Evolutionary conservation across 2,888 invertebrate genomes (phyloP).

Genomic region (Nomada fucata): DNA sequence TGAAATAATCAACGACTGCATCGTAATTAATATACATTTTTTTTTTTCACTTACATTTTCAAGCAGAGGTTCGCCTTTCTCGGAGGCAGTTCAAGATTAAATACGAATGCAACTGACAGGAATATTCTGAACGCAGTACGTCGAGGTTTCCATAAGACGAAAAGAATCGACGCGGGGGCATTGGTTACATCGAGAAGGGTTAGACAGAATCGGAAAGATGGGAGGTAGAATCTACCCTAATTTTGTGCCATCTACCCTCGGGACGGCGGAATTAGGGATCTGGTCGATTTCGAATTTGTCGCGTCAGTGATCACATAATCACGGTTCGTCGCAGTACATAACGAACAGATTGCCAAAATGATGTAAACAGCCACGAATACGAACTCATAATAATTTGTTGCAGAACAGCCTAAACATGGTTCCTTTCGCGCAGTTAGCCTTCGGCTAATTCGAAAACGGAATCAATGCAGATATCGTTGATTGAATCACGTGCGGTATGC

Average conservation of each 20-base stretch:
- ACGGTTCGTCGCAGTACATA: slow-evolving; percentile 62
- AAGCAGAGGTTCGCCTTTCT: too few species aligned
- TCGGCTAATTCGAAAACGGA: not conserved
- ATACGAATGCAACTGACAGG: not conserved
- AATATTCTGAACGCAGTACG: not conserved
- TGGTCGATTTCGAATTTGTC: slow-evolving; percentile 75
- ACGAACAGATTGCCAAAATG: slow-evolving; percentile 50
- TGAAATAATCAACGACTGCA: not conserved
- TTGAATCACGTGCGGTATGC: not conserved
- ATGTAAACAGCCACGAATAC: slow-evolving; percentile 34
- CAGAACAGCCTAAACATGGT: not conserved
- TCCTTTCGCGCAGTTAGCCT: not conserved
- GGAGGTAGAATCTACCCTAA: slow-evolving; percentile 35
- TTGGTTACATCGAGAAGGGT: not conserved
- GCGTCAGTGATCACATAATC: slow-evolving; percentile 72
- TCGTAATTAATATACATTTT: not conserved
- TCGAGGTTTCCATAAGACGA: not conserved
- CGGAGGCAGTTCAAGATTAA: not conserved
- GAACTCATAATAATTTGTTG: not conserved
- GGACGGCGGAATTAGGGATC: slow-evolving; percentile 69
- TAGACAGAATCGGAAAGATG: not conserved
- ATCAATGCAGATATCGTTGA: not conserved
- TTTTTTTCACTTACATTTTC: too few species aligned
- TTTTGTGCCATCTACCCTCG: slow-evolving; percentile 67
- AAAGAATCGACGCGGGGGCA: not conserved